These are phyloP conservation scores for Urocyon cinereoargenteus DNA, from an alignment of 2,797 vertebrate species.

Conservation along the genomic window DNA sequence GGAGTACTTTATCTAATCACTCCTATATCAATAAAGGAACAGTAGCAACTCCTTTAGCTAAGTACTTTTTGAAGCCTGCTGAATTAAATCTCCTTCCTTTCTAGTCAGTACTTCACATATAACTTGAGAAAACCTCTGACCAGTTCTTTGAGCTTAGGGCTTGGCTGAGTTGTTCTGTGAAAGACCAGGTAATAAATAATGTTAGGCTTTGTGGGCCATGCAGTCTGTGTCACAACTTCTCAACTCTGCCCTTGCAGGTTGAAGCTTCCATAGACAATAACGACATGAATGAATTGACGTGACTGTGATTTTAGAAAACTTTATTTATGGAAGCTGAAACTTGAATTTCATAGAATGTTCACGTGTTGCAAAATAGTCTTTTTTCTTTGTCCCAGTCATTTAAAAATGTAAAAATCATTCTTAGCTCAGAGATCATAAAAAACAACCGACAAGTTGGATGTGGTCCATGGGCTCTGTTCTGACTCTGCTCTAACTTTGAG, in stretches of 20 bases:
- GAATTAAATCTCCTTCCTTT: conserved; percentile 24
- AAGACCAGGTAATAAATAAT: not conserved
- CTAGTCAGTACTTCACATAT: not conserved
- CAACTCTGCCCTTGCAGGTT: not conserved
- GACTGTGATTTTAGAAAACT: not conserved
- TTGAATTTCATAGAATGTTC: not conserved
- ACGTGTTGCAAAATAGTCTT: not conserved
- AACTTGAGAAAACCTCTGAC: not conserved
- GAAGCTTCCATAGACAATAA: not conserved
- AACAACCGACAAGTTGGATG: not conserved
- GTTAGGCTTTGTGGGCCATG: not conserved
- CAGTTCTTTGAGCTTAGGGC: not conserved
- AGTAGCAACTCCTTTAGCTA: not conserved
- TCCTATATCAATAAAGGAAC: not conserved
- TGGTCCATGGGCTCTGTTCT: not conserved
- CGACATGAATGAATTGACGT: not conserved
- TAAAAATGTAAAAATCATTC: conserved; percentile 11
- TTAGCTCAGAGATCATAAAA: not conserved
- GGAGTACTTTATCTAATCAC: not conserved
- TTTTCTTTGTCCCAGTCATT: not conserved
- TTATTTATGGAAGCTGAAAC: not conserved
- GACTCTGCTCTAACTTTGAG: not conserved
- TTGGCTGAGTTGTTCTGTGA: not conserved
- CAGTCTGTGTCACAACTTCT: not conserved
- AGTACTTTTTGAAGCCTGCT: not conserved